Evolutionary conservation across 2,888 invertebrate genomes (phyloP).

Genomic region (Sinopyrophorus schimmeli): DNA sequence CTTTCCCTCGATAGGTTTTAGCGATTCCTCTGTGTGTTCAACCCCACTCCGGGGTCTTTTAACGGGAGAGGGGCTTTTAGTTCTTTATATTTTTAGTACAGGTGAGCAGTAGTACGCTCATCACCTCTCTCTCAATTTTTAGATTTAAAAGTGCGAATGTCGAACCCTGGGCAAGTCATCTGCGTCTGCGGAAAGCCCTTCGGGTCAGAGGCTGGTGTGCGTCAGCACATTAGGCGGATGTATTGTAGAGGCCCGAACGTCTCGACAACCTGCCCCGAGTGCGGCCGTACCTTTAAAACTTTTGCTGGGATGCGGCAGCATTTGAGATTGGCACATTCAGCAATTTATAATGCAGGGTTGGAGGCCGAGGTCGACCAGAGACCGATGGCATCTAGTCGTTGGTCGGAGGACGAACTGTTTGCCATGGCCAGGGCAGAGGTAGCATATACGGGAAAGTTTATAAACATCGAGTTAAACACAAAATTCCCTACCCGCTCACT

Average conservation of each 20-base stretch:
- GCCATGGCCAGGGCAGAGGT: conserved; percentile 3
- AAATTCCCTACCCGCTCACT: background rate
- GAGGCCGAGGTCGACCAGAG: background rate
- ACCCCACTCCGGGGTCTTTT: no score
- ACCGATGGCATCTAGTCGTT: background rate
- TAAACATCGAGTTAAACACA: background rate
- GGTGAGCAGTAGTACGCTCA: no score
- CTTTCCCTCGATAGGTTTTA: no score
- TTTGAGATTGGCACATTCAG: background rate
- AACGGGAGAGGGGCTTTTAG: no score
- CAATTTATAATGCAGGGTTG: background rate
- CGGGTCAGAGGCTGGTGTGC: background rate
- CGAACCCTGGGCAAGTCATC: no score
- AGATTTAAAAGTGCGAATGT: no score
- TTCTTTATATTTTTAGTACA: no score
- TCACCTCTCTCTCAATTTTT: no score
- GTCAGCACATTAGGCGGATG: background rate
- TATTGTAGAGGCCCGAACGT: background rate
- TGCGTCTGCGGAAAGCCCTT: conserved; percentile 1
- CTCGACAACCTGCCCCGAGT: background rate
- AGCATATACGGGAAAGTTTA: background rate
- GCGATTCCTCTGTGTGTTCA: no score
- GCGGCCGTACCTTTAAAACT: background rate
- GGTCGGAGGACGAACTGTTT: conserved; percentile 12
- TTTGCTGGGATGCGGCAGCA: conserved; percentile 1